Percentiles rank a stretch among this genome's conserved stretches.
Evolutionary conservation across 2,888 invertebrate species (phyloP).

Genomic region (Polyommatus iphigenia): DNA sequence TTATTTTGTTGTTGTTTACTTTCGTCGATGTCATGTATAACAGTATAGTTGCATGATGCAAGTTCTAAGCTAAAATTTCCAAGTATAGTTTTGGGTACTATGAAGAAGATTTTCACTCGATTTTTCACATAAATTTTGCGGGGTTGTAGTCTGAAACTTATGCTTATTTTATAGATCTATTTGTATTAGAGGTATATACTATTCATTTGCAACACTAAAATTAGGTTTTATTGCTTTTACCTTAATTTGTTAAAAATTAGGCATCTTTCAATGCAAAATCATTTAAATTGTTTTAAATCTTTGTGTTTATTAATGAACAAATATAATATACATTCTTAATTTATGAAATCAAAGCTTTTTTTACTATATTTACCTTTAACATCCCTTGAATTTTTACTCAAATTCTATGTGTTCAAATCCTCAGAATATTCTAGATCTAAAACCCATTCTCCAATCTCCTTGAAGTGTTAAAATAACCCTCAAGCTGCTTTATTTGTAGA

Average conservation of each 20-base stretch:
- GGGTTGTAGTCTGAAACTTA: constrained; percentile 30
- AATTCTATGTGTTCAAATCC: constrained; percentile 36
- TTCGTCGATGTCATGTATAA: constrained; percentile 69
- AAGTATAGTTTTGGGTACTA: constrained; percentile 70
- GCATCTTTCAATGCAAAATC: constrained; percentile 10
- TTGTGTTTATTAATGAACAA: constrained; percentile 25
- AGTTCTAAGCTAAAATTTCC: constrained; percentile 55
- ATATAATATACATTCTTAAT: constrained; percentile 24
- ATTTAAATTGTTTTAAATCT: constrained; percentile 8
- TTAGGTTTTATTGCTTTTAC: not conserved
- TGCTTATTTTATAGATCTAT: constrained; percentile 29
- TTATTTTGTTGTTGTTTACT: constrained; percentile 70
- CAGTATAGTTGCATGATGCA: constrained; percentile 61
- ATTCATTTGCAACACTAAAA: not conserved
- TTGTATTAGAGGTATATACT: not conserved
- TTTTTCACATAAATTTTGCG: constrained; percentile 49
- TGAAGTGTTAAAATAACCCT: constrained; percentile 28
- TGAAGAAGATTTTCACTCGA: constrained; percentile 59
- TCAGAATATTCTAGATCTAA: constrained; percentile 65
- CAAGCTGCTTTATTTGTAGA: not conserved
- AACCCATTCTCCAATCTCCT: constrained; percentile 43
- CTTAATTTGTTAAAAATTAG: not conserved
- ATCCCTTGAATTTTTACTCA: constrained; percentile 37
- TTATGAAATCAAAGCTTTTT: constrained; percentile 42
- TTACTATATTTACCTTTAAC: constrained; percentile 42